Base-by-base conservation (phyloP, 2,888 invertebrate species). In the Harpagoxenus sublaevis region DNA sequence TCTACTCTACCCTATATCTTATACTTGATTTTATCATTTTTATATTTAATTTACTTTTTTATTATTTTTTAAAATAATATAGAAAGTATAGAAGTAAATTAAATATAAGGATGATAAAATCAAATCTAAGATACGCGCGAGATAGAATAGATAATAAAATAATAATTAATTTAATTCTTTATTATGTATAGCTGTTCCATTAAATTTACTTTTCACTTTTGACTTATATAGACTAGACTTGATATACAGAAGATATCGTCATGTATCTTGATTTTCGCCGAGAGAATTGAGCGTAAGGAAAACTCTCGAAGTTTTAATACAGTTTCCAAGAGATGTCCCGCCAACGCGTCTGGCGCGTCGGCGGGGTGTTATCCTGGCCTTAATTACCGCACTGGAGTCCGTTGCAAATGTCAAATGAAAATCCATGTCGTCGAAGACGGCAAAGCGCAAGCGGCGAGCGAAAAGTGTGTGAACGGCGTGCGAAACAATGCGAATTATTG, bases 401-500 rank as follows among this genome's bases (percentile, higher is more conserved):
- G 45, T 48, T 8, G 71, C 48, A 79, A 79, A 79, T 79, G 73
- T 48, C 60, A 79, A 79, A 71, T 51, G 73, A 18, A 39, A 48
- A 60, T 6, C 12, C 35, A 48, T 23, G 71, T 48, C 28, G 53
- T 15, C 53, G 57, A 35, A 35, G 35, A 35, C 35, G 8, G n/a
- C 45, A 45, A 35, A 6, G 35, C 35, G 55, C 15, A 28, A 42
- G 15, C 55, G 28, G 31, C 57, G 45, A 6, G 71, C 31, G 53
- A 45, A 45, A 57, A 45, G 55, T 9, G 28, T 10, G 45, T 12
- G 57, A 23, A 28, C 63, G 65, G 15, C 45, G 53, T 35, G 70
- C 8, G 57, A 51, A 66, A 78, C 78, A 78, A 78, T 28, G 78
- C 55, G 45, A 78, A 78, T 57, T 78, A 55, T 31, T 45, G 70